Conservation (phyloP, 2,797 vertebrate genomes). For the Epinephelus awoara region DNA sequence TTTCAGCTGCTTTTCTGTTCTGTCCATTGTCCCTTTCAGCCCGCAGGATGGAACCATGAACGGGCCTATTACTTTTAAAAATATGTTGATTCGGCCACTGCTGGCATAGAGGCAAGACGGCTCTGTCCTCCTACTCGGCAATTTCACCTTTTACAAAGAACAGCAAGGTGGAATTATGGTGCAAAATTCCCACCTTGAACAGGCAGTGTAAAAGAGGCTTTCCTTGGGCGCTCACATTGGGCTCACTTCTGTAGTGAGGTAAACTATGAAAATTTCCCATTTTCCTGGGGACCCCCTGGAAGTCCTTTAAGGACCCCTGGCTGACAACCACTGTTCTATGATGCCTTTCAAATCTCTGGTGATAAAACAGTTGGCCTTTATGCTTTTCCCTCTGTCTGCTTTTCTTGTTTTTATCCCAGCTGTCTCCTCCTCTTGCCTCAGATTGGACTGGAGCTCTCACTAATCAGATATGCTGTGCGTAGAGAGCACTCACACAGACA, state of each 20-base stretch:
- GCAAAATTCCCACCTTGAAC: no score
- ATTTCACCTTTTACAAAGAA: no score
- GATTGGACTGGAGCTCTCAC: neutral
- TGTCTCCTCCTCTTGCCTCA: neutral
- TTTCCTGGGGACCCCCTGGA: neutral
- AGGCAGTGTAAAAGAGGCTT: no score
- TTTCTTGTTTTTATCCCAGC: conserved; percentile 1
- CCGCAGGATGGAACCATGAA: no score
- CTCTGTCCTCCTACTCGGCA: no score
- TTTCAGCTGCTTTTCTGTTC: no score
- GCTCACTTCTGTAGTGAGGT: neutral
- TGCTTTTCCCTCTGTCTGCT: neutral
- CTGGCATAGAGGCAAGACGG: no score
- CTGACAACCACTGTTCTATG: neutral
- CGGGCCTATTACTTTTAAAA: no score
- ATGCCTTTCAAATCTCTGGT: conserved; percentile 32
- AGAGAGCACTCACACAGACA: neutral
- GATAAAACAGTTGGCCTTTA: conserved; percentile 21
- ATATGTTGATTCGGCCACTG: no score
- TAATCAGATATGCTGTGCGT: neutral
- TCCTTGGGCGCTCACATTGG: neutral
- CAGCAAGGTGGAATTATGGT: no score
- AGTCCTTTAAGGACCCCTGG: no score
- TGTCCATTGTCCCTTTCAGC: no score
- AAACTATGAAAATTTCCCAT: neutral